These are phyloP conservation scores for Acleris laterana DNA, from an alignment of 2,888 invertebrate species.

Conservation along the genomic window DNA sequence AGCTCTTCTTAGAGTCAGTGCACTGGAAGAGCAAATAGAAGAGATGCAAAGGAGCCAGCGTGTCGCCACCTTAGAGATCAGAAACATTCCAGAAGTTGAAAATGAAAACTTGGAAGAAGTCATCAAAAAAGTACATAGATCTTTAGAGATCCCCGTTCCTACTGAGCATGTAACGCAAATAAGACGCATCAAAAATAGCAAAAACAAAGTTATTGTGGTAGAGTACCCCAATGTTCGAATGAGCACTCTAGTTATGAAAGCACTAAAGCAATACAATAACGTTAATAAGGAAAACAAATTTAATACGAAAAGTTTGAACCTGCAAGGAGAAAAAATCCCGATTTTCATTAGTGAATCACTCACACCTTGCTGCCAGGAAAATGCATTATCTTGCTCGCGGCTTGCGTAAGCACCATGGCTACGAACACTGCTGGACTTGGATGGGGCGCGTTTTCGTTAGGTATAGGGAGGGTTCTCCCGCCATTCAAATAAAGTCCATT, in stretches of 20 bases:
- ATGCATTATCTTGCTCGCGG: slow-evolving; percentile 11
- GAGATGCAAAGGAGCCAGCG: slow-evolving; percentile 1
- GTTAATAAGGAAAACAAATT: background rate
- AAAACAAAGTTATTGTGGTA: slow-evolving; percentile 11
- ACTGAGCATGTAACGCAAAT: background rate
- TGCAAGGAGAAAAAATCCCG: background rate
- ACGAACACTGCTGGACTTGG: no score
- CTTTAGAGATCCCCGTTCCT: background rate
- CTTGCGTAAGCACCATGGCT: slow-evolving; percentile 12
- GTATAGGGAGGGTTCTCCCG: no score
- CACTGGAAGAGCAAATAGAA: background rate
- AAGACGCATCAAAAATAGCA: slow-evolving; percentile 1
- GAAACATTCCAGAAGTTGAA: background rate
- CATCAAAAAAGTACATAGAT: no score
- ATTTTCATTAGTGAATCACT: slow-evolving; percentile 4
- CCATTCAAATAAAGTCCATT: no score
- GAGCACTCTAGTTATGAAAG: slow-evolving; percentile 2
- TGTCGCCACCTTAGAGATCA: background rate
- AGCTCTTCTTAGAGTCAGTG: background rate
- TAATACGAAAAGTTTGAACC: background rate
- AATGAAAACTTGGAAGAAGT: background rate
- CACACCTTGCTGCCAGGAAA: background rate
- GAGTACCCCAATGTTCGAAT: background rate
- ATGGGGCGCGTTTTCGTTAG: no score
- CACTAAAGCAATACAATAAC: slow-evolving; percentile 2